These are phyloP conservation scores for Nemurella pictetii DNA, from an alignment of 2,888 invertebrate species.

Conservation along the genomic window DNA sequence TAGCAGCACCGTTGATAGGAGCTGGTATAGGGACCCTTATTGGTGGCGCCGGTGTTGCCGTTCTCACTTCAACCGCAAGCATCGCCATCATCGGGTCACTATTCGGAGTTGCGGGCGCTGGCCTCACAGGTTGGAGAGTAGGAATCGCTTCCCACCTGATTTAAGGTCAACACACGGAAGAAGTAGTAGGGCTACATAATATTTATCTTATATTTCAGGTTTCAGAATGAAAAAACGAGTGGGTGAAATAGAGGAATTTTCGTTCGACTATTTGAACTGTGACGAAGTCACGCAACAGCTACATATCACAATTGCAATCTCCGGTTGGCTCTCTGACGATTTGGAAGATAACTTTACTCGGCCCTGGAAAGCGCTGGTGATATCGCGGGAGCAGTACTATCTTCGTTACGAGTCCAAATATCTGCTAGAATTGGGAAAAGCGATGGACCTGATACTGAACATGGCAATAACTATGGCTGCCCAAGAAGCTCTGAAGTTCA, in stretches of 20 bases:
- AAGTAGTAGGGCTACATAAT: background rate
- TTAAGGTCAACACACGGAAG: background rate
- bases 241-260: conserved; percentile 69
- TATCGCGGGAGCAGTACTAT: conserved; percentile 65
- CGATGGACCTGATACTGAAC: conserved; percentile 63
- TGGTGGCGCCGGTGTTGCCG: conserved; percentile 54
- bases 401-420: conserved; percentile 65
- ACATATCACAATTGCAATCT: conserved; percentile 64
- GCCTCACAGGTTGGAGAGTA: conserved; percentile 58
- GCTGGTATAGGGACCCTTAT: conserved; percentile 57
- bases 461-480: conserved; percentile 62
- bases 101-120: conserved; percentile 70
- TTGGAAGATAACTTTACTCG: conserved; percentile 52
- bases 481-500: conserved; percentile 66
- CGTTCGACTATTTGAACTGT: conserved; percentile 58
- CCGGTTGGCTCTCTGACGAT: conserved; percentile 66
- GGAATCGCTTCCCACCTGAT: background rate
- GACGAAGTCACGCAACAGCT: conserved; percentile 51
- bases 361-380: conserved; percentile 61
- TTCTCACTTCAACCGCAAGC: conserved; percentile 57
- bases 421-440: conserved; percentile 60
- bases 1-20: conserved; percentile 67
- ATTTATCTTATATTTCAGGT: conserved; percentile 54
- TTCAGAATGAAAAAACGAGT: conserved; percentile 70
- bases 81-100: conserved; percentile 61